Conservation (phyloP, 1,140 invertebrate genomes). For the Ips nitidus region DNA sequence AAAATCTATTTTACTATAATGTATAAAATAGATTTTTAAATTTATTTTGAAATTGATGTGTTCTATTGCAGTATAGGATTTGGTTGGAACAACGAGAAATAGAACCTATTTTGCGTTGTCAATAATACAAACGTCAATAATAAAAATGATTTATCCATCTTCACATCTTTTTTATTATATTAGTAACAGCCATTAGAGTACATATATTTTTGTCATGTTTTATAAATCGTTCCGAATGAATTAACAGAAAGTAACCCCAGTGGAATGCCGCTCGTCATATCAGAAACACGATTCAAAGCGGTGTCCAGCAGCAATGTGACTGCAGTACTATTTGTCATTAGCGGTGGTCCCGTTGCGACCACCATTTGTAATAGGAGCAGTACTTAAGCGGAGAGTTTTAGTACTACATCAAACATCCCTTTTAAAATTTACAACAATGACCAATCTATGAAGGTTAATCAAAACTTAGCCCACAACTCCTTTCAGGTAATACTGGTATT, state of each 20-base stretch:
- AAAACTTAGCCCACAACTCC: neutral
- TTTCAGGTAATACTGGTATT: neutral
- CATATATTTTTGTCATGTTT: too few relatives aligned
- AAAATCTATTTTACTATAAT: too few relatives aligned
- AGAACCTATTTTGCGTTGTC: too few relatives aligned
- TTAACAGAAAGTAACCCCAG: neutral
- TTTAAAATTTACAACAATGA: neutral
- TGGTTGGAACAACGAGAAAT: too few relatives aligned
- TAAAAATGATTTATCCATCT: too few relatives aligned
- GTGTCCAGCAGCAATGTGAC: conserved; percentile 15
- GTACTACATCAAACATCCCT: neutral
- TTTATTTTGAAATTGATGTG: too few relatives aligned
- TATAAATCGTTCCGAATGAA: too few relatives aligned
- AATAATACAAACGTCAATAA: too few relatives aligned
- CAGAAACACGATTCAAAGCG: conserved; percentile 27
- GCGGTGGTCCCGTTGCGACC: neutral
- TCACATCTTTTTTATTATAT: too few relatives aligned
- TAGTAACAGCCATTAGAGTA: too few relatives aligned
- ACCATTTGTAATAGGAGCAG: conserved; percentile 14
- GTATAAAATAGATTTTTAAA: too few relatives aligned
- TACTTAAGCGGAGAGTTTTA: conserved; percentile 11
- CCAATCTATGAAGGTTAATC: neutral
- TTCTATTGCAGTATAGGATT: too few relatives aligned
- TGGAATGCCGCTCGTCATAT: conserved; percentile 13
- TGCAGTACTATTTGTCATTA: conserved; percentile 23